These are phyloP conservation scores for Mythimna loreyi DNA, from an alignment of 2,888 invertebrate species.

Conservation along the genomic window DNA sequence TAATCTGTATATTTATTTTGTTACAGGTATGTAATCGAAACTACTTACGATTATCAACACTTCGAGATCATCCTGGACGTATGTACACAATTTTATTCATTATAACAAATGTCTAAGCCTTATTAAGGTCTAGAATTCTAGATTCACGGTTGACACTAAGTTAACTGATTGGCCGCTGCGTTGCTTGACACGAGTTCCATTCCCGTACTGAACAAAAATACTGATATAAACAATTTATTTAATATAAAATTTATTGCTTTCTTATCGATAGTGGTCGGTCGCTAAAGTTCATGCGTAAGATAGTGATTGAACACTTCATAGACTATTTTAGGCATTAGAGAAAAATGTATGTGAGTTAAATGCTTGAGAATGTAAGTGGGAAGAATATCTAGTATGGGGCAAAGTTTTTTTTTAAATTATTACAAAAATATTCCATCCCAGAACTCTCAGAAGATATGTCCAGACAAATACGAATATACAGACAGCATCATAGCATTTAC, in stretches of 20 bases:
- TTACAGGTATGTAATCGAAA: conserved; percentile 61
- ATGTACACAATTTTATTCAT: conserved; percentile 25
- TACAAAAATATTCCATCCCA: too few species aligned
- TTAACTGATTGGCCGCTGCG: too few species aligned
- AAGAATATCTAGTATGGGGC: too few species aligned
- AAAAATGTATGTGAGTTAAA: too few species aligned
- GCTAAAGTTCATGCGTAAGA: conserved; percentile 38
- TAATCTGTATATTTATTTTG: conserved; percentile 47
- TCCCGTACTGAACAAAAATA: neutral
- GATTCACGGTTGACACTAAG: too few species aligned
- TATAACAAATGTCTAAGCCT: neutral
- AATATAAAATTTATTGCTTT: conserved; percentile 72
- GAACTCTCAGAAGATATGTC: neutral
- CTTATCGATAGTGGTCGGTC: conserved; percentile 55
- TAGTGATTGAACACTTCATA: conserved; percentile 67
- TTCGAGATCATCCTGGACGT: conserved; percentile 1
- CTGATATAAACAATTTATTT: conserved; percentile 59
- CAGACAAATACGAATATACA: neutral
- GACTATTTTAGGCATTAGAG: conserved; percentile 66
- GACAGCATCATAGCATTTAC: conserved; percentile 4
- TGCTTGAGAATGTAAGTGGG: too few species aligned
- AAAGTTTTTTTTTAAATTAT: too few species aligned
- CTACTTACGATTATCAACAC: neutral
- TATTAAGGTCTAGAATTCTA: too few species aligned
- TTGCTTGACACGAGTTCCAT: too few species aligned